Evolutionary conservation across 2,113 vertebrate species (phyloP), one percentile per base, ranked within the genome.

Genomic region (Colaptes auratus): DNA sequence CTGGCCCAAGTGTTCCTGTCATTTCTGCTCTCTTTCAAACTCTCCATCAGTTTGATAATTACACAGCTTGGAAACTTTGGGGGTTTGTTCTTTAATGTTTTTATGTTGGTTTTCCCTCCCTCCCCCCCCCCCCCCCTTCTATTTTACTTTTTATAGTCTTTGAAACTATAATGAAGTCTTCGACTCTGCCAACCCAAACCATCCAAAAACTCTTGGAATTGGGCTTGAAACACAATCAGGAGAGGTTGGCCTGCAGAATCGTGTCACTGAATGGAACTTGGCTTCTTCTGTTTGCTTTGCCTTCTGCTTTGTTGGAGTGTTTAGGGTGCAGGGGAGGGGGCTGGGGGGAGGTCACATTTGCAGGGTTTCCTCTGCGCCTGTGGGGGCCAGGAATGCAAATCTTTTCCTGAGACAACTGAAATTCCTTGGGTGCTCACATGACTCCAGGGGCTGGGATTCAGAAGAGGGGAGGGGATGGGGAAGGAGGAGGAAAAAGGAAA

Each of bases 1-100:
- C 89, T 96, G 95, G 96, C 93, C 95, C 87, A 88, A 95, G 72
- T 59, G 69, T 69, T 85, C 65, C 79, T 95, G 94, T 96, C 93
- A 91, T 88, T 97, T 86, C 89, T 95, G 88, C 93, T 96, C 72
- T 91, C 90, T 96, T 96, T 97, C 95, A 96, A 91, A 95, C 86
- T 93, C 93, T 91, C 95, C 95, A 95, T 95, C 96, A 97, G 95
- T 97, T 94, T 95, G 94, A 95, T 95, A 97, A 97, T 95, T 95
- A 97, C 81, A 97, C 91, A 90, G 85, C 94, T 93, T 95, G 94
- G 93, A 97, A 96, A 95, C 89, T 96, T 94, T 95, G 20, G 44
- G 44, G 10, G 21, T 21, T 50, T 50, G 23, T 50, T 23, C 6
- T 23, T 50, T 50, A 20, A 20, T 48, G 19, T 21, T 48, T 48